Conservation (phyloP, 2,797 vertebrate species). For the Sebastes hopkinsi region DNA sequence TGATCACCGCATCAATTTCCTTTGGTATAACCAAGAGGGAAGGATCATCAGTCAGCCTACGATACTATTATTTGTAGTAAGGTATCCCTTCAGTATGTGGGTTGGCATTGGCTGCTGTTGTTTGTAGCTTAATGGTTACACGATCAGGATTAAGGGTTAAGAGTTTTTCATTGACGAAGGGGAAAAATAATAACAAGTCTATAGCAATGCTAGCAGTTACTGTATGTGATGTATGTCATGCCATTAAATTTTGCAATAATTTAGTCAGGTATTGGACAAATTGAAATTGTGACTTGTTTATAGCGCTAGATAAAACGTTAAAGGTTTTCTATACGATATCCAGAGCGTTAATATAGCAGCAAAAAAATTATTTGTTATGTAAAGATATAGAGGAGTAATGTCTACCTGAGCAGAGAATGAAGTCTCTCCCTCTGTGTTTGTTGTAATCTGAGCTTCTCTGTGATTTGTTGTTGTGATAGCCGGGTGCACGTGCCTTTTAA, state of each 20-base stretch:
- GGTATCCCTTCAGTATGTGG: background rate
- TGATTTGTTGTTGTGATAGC: too few relatives aligned
- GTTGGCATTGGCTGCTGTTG: background rate
- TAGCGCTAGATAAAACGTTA: background rate
- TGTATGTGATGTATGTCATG: background rate
- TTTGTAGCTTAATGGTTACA: background rate
- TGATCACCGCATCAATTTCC: conserved; percentile 17
- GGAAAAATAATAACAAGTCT: background rate
- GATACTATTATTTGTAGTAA: background rate
- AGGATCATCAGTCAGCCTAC: background rate
- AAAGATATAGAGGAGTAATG: background rate
- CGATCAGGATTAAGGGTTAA: background rate
- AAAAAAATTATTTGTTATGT: background rate
- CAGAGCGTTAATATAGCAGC: background rate
- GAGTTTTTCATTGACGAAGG: background rate
- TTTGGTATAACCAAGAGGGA: conserved; percentile 8
- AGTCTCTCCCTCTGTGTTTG: too few relatives aligned
- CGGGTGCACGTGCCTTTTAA: too few relatives aligned
- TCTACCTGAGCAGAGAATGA: background rate
- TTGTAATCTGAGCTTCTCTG: rapidly evolving
- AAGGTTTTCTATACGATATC: background rate
- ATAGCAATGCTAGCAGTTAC: background rate
- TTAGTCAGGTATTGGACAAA: background rate
- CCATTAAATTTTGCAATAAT: background rate
- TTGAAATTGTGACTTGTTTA: background rate